Conservation (phyloP, 2,888 invertebrate genomes). For the Orgyia antiqua region DNA sequence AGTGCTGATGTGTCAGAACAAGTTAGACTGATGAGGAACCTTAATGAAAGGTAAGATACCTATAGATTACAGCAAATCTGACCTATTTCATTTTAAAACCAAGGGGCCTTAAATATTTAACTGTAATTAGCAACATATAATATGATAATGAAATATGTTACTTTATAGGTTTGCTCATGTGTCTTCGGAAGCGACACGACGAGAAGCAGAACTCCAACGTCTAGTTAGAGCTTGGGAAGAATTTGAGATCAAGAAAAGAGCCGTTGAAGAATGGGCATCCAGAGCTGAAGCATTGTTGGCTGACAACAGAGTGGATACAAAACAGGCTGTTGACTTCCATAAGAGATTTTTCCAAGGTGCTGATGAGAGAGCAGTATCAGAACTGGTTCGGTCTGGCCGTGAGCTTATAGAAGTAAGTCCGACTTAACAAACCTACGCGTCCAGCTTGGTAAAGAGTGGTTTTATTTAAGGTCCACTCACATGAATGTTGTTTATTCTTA, state of each 20-base stretch:
- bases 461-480: too few species aligned
- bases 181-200: conserved; percentile 84
- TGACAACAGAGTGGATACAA: conserved; percentile 88
- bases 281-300: conserved; percentile 89
- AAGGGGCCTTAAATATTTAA: too few species aligned
- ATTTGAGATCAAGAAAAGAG: conserved; percentile 86
- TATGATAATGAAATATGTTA: too few species aligned
- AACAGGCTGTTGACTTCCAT: conserved; percentile 89
- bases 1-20: conserved; percentile 86
- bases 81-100: too few species aligned
- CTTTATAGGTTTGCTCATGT: conserved; percentile 88
- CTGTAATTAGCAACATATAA: too few species aligned
- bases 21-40: conserved; percentile 83
- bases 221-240: conserved; percentile 90
- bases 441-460: too few species aligned
- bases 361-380: conserved; percentile 89
- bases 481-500: too few species aligned
- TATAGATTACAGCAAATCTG: too few species aligned
- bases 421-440: too few species aligned
- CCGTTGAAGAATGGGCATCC: conserved; percentile 91
- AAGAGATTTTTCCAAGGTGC: conserved; percentile 92
- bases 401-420: conserved; percentile 80
- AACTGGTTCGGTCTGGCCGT: conserved; percentile 86
- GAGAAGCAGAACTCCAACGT: conserved; percentile 88
- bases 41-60: conserved; percentile 83